Percentiles rank a stretch among this genome's conserved stretches.
Conservation (phyloP, 2,797 vertebrate species). For the Iguana delicatissima region DNA sequence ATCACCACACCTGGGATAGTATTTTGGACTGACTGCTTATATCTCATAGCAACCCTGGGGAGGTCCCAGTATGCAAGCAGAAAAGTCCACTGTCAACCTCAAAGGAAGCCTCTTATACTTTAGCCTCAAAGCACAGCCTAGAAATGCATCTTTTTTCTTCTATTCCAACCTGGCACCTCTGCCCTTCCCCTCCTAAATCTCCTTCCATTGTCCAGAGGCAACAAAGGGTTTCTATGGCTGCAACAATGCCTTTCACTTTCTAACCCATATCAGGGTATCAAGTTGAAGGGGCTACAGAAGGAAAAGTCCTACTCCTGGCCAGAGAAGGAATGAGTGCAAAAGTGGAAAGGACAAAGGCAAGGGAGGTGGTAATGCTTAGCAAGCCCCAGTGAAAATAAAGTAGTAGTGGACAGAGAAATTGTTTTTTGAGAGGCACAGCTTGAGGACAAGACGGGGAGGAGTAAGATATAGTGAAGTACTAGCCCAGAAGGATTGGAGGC, state of each 20-base stretch:
- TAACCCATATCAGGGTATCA: slow-evolving; percentile 1
- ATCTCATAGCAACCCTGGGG: neutral
- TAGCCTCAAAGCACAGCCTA: neutral
- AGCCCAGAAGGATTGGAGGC: neutral
- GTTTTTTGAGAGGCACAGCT: neutral
- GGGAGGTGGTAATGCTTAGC: slow-evolving; percentile 18
- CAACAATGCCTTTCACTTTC: neutral
- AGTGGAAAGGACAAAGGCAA: neutral
- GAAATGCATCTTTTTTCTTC: neutral
- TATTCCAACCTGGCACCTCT: no score
- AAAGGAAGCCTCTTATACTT: neutral
- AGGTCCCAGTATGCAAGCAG: neutral
- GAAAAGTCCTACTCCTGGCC: neutral
- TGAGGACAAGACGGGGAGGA: neutral
- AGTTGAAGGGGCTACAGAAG: neutral
- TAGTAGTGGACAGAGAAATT: neutral
- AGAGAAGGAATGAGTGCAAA: neutral
- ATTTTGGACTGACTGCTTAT: neutral
- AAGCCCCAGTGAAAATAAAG: neutral
- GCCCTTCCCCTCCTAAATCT: neutral
- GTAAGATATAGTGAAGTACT: neutral
- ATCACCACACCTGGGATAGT: neutral
- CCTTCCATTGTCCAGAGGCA: neutral
- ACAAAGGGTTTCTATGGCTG: neutral
- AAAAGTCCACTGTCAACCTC: neutral